Evolutionary conservation across 2,888 invertebrate species (phyloP).

Genomic region (Tolmerus cingulatus): DNA sequence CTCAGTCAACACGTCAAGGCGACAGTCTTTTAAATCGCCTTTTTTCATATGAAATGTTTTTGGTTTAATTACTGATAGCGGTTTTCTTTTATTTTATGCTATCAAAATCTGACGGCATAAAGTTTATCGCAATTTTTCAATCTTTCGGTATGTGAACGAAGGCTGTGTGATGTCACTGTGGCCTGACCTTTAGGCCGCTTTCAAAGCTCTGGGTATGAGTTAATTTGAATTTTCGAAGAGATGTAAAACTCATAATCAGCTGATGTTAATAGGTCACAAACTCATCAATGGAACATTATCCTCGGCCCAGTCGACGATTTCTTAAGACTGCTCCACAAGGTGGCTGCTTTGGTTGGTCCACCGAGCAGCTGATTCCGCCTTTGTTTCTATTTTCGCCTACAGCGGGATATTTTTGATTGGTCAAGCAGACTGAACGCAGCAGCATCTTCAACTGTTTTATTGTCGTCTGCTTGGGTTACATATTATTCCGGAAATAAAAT

Average conservation of each 20-base stretch:
- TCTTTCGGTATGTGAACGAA: neutral
- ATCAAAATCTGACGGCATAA: neutral
- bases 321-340: neutral
- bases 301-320: neutral
- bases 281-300: neutral
- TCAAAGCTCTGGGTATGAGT: neutral
- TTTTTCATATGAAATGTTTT: neutral
- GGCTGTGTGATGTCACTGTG: neutral
- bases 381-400: neutral
- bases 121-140: neutral
- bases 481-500: slow-evolving; percentile 21
- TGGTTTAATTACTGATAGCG: neutral
- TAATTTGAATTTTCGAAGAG: neutral
- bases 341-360: neutral
- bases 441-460: neutral
- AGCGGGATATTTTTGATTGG: neutral
- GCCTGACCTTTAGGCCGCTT: neutral
- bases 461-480: neutral
- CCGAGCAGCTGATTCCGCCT: neutral
- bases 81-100: neutral
- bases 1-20: neutral
- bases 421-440: neutral
- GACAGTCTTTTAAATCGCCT: neutral
- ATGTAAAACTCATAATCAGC: neutral
- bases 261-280: neutral